Base-by-base conservation (phyloP, 2,797 vertebrate genomes). In the Protonibea diacanthus region DNA sequence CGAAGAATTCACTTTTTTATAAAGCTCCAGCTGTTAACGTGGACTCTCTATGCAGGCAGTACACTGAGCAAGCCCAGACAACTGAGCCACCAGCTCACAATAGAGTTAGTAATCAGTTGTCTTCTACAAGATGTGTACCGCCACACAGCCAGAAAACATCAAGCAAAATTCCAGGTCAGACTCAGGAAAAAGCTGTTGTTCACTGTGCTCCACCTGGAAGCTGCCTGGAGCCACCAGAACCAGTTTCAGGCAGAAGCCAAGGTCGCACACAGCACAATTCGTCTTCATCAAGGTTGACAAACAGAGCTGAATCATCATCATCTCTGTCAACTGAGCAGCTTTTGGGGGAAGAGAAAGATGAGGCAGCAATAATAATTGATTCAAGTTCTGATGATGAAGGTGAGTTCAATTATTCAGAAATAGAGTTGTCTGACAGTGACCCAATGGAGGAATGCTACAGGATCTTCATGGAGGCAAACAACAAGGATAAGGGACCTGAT, bases 401-500 rank as follows among this genome's bases (percentile, higher is more conserved):
- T 4, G 83, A 91, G 66, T 86, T 90, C 14, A 78, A 71, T 42
- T 90, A 91, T 71, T 94, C 92, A 5, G 92, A 91, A 0, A 14
- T 93, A 27, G 94, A 93, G 1, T 10, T 89, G 60, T 96, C 94
- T 1, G 95, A 96, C 68, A 95, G 93, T 12, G 95, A 96, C 80
- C 90, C 95, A 4, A 90, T 94, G 90, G 95, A 97, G 69, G 95
- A 97, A 74, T 96, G 96, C 81, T 93, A 94, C 87, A 88, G 75
- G 69, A 96, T 96, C 87, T 97, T 96, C 82, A 94, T 96, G 95
- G 95, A 96, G 86, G 93, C 90, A 4, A 94, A 95, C 56, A 17
- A 85, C 5, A 79, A 89, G 17, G 78, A 82, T 11, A 80, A 77
- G 10, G 74, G 27, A 58, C 25, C 72, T 5, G 71, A 71, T 8